Base-by-base conservation (phyloP, 2,888 invertebrate genomes). In the Holacanthella duospinosa region DNA sequence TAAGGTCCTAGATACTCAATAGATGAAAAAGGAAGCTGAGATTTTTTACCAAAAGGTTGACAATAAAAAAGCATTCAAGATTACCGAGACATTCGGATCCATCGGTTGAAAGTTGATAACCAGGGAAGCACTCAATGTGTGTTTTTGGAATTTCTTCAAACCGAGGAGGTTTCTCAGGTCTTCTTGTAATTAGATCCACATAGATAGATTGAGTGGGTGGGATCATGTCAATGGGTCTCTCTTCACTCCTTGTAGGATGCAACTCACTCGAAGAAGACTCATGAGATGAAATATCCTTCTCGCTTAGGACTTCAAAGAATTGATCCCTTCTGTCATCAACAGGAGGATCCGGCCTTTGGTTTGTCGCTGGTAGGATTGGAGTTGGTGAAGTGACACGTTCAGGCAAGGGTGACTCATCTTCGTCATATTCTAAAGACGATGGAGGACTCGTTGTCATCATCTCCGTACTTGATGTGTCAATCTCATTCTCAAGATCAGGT, bases 91-190 rank as follows among this genome's bases (percentile, higher is more conserved):
- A 73, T 65, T 68, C 67, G 12, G 64, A 57, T 59, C 68, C 69
- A 62, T 73, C 73, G 1, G 26, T 26, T 1, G 73, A 70, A 1
- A 73, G 64, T n/a, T 67, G 26, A 43, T 73, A 71, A 24, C 73
- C 73, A 36, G 66, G 43, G 55, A 68, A 69, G 58, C 73, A 73
- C 48, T 71, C 70, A 29, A 73, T 66, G 59, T 67, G 70, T n/a
- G n/a, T n/a, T 2, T 64, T 62, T 9, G 59, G 63, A 57, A 53
- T 56, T 25, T 62, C 65, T 25, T 66, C 61, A 24, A 24, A 53
- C n/a, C 53, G 59, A 21, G 36, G 48, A 43, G 24, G 28, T 36
- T 16, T 26, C 59, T 16, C 27, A 57, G 54, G 53, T 29, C 9
- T 27, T 25, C 2, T 54, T 26, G 36, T 6, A 36, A 36, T 36